Conservation (phyloP, 2,113 vertebrate species). For the Cephalopholis sonnerati region DNA sequence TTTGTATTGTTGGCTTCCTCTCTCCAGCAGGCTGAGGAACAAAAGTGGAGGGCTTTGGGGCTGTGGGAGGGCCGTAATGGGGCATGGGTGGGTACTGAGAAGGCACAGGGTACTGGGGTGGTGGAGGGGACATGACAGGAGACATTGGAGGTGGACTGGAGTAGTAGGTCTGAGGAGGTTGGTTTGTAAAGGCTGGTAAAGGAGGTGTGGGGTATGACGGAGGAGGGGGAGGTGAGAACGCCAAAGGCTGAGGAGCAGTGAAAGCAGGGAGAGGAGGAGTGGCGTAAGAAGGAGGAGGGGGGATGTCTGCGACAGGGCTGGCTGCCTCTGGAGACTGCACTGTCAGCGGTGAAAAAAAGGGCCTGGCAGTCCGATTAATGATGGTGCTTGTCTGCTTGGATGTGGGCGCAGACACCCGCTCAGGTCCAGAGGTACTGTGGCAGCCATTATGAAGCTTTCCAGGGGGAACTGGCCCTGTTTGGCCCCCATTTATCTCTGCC, state of each 20-base stretch:
- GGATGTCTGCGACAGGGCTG: slow-evolving; percentile 75
- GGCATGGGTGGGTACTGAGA: slow-evolving; percentile 83
- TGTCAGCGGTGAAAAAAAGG: slow-evolving; percentile 88
- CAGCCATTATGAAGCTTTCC: slow-evolving; percentile 74
- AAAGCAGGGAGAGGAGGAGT: slow-evolving; percentile 78
- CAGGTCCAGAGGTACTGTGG: slow-evolving; percentile 59
- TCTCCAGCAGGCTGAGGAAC: slow-evolving; percentile 71
- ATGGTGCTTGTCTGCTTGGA: slow-evolving; percentile 84
- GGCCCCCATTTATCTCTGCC: slow-evolving; percentile 54
- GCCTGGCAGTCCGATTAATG: slow-evolving; percentile 93
- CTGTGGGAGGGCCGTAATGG: slow-evolving; percentile 81
- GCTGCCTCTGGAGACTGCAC: slow-evolving; percentile 57
- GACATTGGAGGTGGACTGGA: slow-evolving; percentile 84
- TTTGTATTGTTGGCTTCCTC: slow-evolving; percentile 56
- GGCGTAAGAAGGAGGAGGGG: slow-evolving; percentile 87
- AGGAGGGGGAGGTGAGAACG: slow-evolving; percentile 68
- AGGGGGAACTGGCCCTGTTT: slow-evolving; percentile 35
- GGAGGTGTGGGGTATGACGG: slow-evolving; percentile 75
- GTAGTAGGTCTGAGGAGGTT: slow-evolving; percentile 79
- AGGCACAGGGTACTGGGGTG: slow-evolving; percentile 77
- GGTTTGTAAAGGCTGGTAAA: slow-evolving; percentile 78
- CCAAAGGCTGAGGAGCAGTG: slow-evolving; percentile 80
- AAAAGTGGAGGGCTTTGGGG: slow-evolving; percentile 80
- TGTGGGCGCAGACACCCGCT: slow-evolving; percentile 54
- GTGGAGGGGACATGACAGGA: slow-evolving; percentile 74